phyloP scores from a whole-genome alignment of 2,797 vertebrate species.

The Rhabdophis nuchalis region DNA sequence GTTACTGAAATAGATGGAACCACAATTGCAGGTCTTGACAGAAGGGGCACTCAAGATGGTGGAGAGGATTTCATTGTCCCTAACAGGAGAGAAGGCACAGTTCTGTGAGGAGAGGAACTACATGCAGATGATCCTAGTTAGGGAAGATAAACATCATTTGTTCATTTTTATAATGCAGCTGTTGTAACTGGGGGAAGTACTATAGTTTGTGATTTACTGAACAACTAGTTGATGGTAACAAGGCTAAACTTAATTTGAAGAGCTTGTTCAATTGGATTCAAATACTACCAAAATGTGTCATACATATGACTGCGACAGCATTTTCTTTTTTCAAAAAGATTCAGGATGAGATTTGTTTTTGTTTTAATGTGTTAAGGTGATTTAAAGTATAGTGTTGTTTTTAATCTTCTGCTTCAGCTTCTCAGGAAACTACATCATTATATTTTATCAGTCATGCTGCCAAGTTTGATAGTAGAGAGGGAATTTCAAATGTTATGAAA shows the following conservation, averaged over 20 bases:
- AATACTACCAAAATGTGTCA: not conserved
- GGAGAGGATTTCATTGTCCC: not conserved
- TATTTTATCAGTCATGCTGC: not conserved
- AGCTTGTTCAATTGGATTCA: not conserved
- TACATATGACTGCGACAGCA: not conserved
- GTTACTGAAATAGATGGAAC: not conserved
- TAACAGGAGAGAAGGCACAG: not conserved
- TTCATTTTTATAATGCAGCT: not conserved
- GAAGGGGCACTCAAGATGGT: not conserved
- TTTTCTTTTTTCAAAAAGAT: not conserved
- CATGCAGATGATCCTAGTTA: not conserved
- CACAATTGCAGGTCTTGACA: not conserved
- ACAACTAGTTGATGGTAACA: not conserved
- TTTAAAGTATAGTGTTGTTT: not conserved
- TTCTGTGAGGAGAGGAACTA: not conserved
- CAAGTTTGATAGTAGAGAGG: not conserved
- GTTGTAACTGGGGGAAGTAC: not conserved
- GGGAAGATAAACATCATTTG: not conserved
- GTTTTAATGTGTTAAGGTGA: not conserved
- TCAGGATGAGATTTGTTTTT: not conserved
- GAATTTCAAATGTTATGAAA: not conserved
- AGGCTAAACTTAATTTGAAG: not conserved
- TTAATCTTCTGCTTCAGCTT: not conserved
- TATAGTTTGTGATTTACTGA: not conserved
- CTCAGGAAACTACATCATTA: not conserved